phyloP scores from a whole-genome alignment of 2,888 invertebrate species.

The Caradrina kadenii region DNA sequence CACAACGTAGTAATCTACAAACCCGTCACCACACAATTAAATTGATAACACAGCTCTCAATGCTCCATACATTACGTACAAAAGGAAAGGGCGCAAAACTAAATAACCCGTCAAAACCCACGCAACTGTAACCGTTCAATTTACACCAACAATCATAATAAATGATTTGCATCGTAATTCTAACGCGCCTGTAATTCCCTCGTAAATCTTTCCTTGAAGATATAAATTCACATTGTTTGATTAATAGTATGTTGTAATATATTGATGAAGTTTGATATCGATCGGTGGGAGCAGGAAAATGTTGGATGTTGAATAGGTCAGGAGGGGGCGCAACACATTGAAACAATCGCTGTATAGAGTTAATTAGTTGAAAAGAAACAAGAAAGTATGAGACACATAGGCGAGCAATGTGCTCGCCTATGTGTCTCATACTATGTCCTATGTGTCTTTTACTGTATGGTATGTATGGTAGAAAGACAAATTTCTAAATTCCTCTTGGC shows the following conservation, averaged over 20 bases:
- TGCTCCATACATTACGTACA: conserved; percentile 9
- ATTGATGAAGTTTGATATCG: conserved; percentile 30
- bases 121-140: conserved; percentile 32
- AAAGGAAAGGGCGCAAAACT: conserved; percentile 35
- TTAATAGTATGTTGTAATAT: conserved; percentile 42
- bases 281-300: conserved; percentile 2
- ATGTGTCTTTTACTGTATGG: no score
- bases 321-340: not conserved
- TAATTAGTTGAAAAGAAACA: no score
- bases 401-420: no score
- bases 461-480: no score
- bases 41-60: conserved; percentile 11
- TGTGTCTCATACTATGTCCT: no score
- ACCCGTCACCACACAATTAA: not conserved
- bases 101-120: conserved; percentile 40
- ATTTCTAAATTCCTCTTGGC: no score
- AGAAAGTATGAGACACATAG: no score
- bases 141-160: conserved; percentile 57
- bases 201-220: conserved; percentile 41
- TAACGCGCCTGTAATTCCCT: conserved; percentile 27
- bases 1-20: not conserved
- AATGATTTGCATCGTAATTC: conserved; percentile 54
- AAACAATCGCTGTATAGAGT: not conserved
- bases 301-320: conserved; percentile 5
- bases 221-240: conserved; percentile 50